These are phyloP conservation scores for Eledona agricola DNA, from an alignment of 2,888 invertebrate species.

Conservation along the genomic window DNA sequence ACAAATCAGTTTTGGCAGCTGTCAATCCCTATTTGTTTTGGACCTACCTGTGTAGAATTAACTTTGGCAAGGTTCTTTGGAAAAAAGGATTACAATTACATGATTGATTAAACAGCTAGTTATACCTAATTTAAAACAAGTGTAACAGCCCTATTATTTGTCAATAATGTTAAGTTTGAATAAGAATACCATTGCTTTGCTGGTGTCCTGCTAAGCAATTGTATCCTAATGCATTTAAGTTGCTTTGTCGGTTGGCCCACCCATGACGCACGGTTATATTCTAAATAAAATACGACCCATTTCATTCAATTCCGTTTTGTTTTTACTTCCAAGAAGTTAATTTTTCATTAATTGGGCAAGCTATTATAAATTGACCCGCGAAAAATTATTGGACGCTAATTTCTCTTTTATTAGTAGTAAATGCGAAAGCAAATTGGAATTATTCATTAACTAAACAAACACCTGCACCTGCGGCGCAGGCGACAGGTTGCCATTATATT, in stretches of 20 bases:
- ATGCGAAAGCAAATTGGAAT: slow-evolving; percentile 30
- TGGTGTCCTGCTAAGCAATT: slow-evolving; percentile 57
- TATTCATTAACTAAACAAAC: slow-evolving; percentile 35
- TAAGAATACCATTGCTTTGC: slow-evolving; percentile 51
- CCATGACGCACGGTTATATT: slow-evolving; percentile 48
- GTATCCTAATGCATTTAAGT: slow-evolving; percentile 60
- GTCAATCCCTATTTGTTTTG: slow-evolving; percentile 44
- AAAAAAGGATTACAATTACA: slow-evolving; percentile 54
- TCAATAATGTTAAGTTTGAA: slow-evolving; percentile 54
- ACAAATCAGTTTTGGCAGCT: slow-evolving; percentile 30
- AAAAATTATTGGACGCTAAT: slow-evolving; percentile 16
- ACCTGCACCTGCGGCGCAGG: slow-evolving; percentile 35
- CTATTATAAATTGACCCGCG: not conserved
- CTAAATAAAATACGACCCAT: slow-evolving; percentile 39
- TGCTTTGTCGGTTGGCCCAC: slow-evolving; percentile 59
- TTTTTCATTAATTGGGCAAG: slow-evolving; percentile 9
- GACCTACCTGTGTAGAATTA: slow-evolving; percentile 48
- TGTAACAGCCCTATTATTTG: slow-evolving; percentile 56
- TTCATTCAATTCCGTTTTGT: slow-evolving; percentile 22
- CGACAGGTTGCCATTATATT: slow-evolving; percentile 33
- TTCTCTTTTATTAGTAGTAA: slow-evolving; percentile 29
- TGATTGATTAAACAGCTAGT: slow-evolving; percentile 54
- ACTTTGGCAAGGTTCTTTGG: slow-evolving; percentile 47
- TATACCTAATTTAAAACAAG: slow-evolving; percentile 57
- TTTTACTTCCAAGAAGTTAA: slow-evolving; percentile 21